phyloP scores from a whole-genome alignment of 2,113 vertebrate species.

The Tapirus terrestris region DNA sequence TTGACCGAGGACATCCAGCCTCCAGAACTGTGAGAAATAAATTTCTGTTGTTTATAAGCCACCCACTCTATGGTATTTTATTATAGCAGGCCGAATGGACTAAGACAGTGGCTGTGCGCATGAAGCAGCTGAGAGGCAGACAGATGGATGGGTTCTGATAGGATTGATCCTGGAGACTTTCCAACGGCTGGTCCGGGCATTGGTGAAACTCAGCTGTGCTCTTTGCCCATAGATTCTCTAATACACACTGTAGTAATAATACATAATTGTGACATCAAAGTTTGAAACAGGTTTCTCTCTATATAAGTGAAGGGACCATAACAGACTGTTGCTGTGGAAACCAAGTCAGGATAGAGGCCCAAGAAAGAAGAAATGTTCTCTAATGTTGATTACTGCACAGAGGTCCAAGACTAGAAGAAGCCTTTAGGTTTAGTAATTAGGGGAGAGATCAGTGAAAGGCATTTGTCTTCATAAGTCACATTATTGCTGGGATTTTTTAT shows the following conservation, averaged over 20 bases:
- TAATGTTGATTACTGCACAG: neutral
- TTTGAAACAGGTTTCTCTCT: slow-evolving; percentile 1
- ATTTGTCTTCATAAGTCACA: neutral
- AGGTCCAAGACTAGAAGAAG: neutral
- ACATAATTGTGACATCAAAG: neutral
- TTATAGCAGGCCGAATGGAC: fast-evolving
- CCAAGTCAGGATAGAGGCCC: neutral
- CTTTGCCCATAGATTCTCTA: neutral
- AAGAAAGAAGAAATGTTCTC: neutral
- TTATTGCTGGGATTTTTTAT: neutral
- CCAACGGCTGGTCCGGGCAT: neutral
- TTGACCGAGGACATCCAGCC: neutral
- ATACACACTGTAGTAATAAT: neutral
- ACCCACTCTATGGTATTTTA: neutral
- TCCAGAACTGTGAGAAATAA: neutral
- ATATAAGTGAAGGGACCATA: neutral
- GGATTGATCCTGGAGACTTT: neutral
- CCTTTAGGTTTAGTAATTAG: neutral
- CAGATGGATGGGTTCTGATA: neutral
- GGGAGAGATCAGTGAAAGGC: neutral
- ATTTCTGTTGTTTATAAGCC: neutral
- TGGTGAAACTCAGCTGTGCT: neutral
- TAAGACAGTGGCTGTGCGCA: neutral
- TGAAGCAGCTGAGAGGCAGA: neutral
- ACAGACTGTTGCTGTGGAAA: neutral